Evolutionary conservation across 2,888 invertebrate species (phyloP).

Genomic region (Pimpla rufipes): DNA sequence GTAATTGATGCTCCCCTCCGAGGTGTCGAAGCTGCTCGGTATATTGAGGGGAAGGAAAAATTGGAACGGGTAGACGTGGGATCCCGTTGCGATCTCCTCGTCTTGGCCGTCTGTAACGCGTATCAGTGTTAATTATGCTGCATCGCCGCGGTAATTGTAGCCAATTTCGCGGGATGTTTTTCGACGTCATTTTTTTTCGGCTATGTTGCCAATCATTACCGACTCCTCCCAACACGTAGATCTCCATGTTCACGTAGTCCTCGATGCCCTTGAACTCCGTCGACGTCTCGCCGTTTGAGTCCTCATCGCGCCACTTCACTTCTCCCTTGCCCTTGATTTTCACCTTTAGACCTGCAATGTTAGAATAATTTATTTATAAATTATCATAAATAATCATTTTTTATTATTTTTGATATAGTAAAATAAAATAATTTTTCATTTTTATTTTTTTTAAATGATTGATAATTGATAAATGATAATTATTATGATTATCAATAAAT

Average conservation of each 20-base stretch:
- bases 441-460: no score
- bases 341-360: constrained; percentile 88
- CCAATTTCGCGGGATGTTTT: not conserved
- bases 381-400: no score
- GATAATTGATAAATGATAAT: no score
- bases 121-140: no score
- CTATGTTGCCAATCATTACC: constrained; percentile 81
- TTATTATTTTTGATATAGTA: no score
- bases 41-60: constrained; percentile 90
- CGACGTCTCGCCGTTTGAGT: constrained; percentile 66
- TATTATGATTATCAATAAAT: no score
- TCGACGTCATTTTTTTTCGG: not conserved
- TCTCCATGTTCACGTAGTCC: constrained; percentile 91
- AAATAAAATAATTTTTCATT: no score
- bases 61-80: constrained; percentile 91
- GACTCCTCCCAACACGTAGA: constrained; percentile 88
- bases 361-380: constrained; percentile 80
- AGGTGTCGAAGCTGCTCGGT: constrained; percentile 91
- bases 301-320: constrained; percentile 43
- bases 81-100: constrained; percentile 89
- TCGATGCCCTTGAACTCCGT: constrained; percentile 88
- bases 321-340: constrained; percentile 83
- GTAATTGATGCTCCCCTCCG: constrained; percentile 91
- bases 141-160: not conserved
- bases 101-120: no score